These are phyloP conservation scores for Etheostoma nigrum DNA, from an alignment of 2,797 vertebrate species.

Conservation along the genomic window DNA sequence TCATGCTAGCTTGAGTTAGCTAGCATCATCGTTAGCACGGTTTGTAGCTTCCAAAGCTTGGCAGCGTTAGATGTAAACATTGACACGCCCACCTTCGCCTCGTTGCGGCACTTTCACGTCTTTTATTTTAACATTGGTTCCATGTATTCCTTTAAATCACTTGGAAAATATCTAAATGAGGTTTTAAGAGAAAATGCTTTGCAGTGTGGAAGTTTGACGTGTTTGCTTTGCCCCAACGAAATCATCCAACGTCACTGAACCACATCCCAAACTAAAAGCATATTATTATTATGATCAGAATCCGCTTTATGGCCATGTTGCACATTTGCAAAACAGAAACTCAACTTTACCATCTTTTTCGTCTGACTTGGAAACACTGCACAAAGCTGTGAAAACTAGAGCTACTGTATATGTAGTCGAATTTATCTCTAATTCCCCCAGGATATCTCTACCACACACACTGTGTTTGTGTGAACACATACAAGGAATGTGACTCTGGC, in stretches of 20 bases:
- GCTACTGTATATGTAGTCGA: no score
- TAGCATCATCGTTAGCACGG: slow-evolving; percentile 31
- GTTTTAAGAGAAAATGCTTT: not conserved
- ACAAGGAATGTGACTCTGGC: no score
- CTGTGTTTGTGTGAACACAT: no score
- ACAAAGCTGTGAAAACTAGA: no score
- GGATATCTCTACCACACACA: no score
- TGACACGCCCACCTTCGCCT: slow-evolving; percentile 65
- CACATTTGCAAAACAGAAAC: no score
- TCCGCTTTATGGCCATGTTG: no score
- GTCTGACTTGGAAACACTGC: no score
- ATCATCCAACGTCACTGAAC: not conserved
- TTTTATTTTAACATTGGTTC: not conserved
- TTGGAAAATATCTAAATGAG: not conserved
- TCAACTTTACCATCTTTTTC: no score
- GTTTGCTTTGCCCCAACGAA: not conserved
- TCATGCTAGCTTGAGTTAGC: slow-evolving; percentile 6
- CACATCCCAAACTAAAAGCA: not conserved
- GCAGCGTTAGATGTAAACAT: slow-evolving; percentile 56
- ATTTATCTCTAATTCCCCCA: no score
- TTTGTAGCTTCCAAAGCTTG: slow-evolving; percentile 15
- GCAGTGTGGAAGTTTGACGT: not conserved
- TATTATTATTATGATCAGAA: no score
- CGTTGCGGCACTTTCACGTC: not conserved
- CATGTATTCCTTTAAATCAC: not conserved